Conservation (phyloP, 2,888 invertebrate genomes). For the Microchrysa polita region DNA sequence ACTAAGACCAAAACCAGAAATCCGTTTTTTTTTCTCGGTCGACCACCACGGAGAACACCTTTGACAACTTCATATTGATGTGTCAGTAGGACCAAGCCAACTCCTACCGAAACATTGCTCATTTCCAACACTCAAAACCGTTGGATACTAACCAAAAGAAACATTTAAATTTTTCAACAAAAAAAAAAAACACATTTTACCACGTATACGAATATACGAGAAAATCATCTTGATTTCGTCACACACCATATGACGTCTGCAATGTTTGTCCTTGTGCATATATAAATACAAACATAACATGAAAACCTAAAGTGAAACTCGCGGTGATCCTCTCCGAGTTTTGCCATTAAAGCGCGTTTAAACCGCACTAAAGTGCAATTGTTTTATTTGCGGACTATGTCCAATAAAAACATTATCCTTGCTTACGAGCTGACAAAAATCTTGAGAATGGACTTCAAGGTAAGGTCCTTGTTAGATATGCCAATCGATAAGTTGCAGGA, state of each 20-base stretch:
- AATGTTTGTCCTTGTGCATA: constrained; percentile 2
- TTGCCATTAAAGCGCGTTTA: neutral
- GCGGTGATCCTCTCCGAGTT: neutral
- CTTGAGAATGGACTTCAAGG: constrained; percentile 20
- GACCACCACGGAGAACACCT: neutral
- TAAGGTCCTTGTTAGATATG: constrained; percentile 33
- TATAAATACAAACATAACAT: constrained; percentile 21
- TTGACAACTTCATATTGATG: constrained; percentile 13
- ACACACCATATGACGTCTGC: constrained; percentile 33
- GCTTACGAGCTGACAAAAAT: constrained; percentile 10
- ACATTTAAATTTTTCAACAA: constrained; percentile 18
- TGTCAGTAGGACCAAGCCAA: constrained; percentile 10
- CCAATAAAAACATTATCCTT: constrained; percentile 38
- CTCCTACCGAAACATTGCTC: constrained; percentile 18
- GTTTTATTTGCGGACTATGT: constrained; percentile 11
- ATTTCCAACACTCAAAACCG: constrained; percentile 22
- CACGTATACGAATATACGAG: no score
- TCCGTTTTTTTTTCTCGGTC: neutral
- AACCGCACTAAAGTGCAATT: constrained; percentile 31
- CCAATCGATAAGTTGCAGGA: constrained; percentile 37
- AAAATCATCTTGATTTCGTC: constrained; percentile 17
- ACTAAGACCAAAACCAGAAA: neutral
- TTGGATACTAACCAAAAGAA: constrained; percentile 35
- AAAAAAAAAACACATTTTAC: constrained; percentile 29
- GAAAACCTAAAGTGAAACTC: neutral